Conservation (phyloP, 2,797 vertebrate genomes). For the Simalia tracyae region DNA sequence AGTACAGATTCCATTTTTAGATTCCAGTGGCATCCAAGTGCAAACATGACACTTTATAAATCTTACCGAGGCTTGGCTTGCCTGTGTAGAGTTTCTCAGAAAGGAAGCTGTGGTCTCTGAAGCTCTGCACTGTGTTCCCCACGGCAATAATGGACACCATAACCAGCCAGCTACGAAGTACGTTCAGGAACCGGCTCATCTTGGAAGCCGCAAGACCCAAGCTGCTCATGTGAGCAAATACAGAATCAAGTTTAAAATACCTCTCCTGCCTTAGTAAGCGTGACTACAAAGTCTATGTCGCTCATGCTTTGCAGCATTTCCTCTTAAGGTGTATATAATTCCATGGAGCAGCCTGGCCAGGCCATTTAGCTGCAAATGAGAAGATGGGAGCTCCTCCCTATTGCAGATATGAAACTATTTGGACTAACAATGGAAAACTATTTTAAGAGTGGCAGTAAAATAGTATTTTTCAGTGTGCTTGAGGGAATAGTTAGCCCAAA, state of each 20-base stretch:
- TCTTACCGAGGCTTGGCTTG: conserved; percentile 86
- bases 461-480: not conserved
- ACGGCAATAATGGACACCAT: conserved; percentile 92
- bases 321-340: not conserved
- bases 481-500: not conserved
- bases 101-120: conserved; percentile 92
- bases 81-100: conserved; percentile 95
- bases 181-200: conserved; percentile 92
- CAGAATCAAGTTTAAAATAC: not conserved
- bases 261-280: not conserved
- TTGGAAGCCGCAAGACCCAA: conserved; percentile 2
- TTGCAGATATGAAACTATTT: not conserved
- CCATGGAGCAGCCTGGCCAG: not conserved
- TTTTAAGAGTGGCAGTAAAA: not conserved
- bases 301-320: not conserved
- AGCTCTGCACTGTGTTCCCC: conserved; percentile 93
- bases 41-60: conserved; percentile 64
- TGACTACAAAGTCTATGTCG: no score
- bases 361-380: not conserved
- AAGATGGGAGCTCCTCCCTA: not conserved
- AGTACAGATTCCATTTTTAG: not conserved
- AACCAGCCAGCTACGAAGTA: conserved; percentile 92
- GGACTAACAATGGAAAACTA: not conserved
- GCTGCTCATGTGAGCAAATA: conserved; percentile 18
- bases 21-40: not conserved